Evolutionary conservation across 2,888 invertebrate species (phyloP).

Genomic region (Mimachlamys varia): DNA sequence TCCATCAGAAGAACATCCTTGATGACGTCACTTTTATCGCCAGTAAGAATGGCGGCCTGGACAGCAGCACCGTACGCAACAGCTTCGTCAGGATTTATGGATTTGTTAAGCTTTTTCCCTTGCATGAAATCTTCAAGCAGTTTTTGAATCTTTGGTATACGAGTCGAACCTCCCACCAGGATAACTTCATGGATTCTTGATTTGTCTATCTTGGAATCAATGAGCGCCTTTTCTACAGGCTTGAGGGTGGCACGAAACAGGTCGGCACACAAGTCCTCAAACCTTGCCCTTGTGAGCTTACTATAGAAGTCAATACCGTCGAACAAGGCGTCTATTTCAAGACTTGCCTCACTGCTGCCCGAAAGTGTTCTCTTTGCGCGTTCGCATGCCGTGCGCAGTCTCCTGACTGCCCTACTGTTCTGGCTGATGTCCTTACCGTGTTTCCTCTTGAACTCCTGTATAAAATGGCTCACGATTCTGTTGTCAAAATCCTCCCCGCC

Average conservation of each 20-base stretch:
- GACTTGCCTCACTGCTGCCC: slow-evolving; percentile 82
- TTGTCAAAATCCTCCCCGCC: slow-evolving; percentile 89
- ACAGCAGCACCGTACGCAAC: slow-evolving; percentile 87
- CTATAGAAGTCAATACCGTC: slow-evolving; percentile 98
- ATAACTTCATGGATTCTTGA: slow-evolving; percentile 88
- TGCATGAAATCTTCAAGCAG: slow-evolving; percentile 88
- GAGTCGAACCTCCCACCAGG: slow-evolving; percentile 92
- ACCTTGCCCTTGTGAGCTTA: too few species aligned
- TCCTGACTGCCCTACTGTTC: slow-evolving; percentile 91
- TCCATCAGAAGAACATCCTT: slow-evolving; percentile 94
- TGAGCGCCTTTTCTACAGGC: slow-evolving; percentile 95
- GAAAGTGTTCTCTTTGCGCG: slow-evolving; percentile 85
- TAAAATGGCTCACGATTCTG: slow-evolving; percentile 91
- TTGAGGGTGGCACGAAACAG: slow-evolving; percentile 96
- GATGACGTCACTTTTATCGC: slow-evolving; percentile 85
- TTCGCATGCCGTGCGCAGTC: slow-evolving; percentile 93
- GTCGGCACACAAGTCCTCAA: too few species aligned
- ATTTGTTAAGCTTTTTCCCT: slow-evolving; percentile 96
- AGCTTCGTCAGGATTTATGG: slow-evolving; percentile 98
- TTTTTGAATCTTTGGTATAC: slow-evolving; percentile 98
- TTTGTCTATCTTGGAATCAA: slow-evolving; percentile 95
- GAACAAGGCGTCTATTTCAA: slow-evolving; percentile 95
- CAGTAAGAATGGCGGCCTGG: slow-evolving; percentile 87
- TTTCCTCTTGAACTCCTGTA: slow-evolving; percentile 91
- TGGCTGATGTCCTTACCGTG: slow-evolving; percentile 84